phyloP scores from a whole-genome alignment of 1,140 invertebrate species.

The Cylas formicarius region DNA sequence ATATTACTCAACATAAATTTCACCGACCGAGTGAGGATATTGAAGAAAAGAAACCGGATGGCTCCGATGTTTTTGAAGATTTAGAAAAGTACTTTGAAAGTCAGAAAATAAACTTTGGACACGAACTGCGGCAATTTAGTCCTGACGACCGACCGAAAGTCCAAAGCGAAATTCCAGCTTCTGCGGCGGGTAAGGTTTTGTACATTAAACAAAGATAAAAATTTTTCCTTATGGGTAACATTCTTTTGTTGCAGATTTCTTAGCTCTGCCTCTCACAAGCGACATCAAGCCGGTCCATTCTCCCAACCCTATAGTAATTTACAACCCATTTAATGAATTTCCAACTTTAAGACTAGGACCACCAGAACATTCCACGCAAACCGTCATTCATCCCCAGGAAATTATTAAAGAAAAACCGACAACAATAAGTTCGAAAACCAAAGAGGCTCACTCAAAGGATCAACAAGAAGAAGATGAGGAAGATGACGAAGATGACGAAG shows the following conservation, averaged over 20 bases:
- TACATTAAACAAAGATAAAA: too few relatives aligned
- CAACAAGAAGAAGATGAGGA: constrained; percentile 22
- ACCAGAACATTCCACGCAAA: neutral
- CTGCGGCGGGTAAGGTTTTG: too few relatives aligned
- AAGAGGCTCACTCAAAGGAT: constrained; percentile 12
- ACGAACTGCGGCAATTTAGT: too few relatives aligned
- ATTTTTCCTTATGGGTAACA: too few relatives aligned
- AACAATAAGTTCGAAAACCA: constrained; percentile 7
- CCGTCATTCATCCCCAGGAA: neutral
- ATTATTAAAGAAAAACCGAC: neutral
- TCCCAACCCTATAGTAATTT: constrained; percentile 8
- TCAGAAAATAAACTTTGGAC: constrained; percentile 20
- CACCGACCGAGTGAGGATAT: constrained; percentile 13
- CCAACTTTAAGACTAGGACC: neutral
- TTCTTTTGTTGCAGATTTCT: too few relatives aligned
- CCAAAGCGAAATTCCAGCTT: too few relatives aligned
- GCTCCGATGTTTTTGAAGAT: constrained; percentile 32
- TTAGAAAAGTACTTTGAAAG: constrained; percentile 26
- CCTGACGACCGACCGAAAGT: too few relatives aligned
- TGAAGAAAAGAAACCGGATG: constrained; percentile 31
- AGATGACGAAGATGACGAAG: constrained; percentile 30
- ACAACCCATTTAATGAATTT: constrained; percentile 16
- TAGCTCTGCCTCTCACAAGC: too few relatives aligned
- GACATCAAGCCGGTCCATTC: too few relatives aligned
- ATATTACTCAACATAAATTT: constrained; percentile 25